Conservation (phyloP, 2,888 invertebrate species). For the Andrena camellia region DNA sequence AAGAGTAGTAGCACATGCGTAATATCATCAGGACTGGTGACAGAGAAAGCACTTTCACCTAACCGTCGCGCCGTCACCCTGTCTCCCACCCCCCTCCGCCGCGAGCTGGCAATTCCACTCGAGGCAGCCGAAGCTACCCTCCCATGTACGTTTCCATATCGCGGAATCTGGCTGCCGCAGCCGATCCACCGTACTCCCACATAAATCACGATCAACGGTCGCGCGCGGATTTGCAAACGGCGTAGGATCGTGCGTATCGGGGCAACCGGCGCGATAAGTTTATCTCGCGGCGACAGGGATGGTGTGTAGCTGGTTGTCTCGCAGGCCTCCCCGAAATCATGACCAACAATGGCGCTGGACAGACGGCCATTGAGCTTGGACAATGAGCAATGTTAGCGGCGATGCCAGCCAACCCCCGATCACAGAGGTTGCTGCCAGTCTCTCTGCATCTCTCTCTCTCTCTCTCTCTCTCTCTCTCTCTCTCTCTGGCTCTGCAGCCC, state of each 20-base stretch:
- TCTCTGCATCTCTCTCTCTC: constrained; percentile 43
- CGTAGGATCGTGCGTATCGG: constrained; percentile 37
- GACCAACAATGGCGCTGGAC: constrained; percentile 73
- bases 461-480: constrained; percentile 43
- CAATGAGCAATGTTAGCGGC: constrained; percentile 72
- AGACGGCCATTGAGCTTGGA: constrained; percentile 76
- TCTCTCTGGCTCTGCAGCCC: constrained; percentile 39
- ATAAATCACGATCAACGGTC: constrained; percentile 63
- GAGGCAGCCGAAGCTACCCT: neutral
- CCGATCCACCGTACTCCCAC: constrained; percentile 28
- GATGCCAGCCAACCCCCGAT: constrained; percentile 63
- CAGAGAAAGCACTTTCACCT: too few species aligned
- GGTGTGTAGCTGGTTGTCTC: constrained; percentile 34
- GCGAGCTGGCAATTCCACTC: neutral
- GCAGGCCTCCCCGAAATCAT: constrained; percentile 67
- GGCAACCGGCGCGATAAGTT: constrained; percentile 58
- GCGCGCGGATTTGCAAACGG: constrained; percentile 21
- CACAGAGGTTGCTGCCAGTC: constrained; percentile 48
- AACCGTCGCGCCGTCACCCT: too few species aligned
- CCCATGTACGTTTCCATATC: neutral
- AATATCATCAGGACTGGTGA: too few species aligned
- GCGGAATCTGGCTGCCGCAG: neutral
- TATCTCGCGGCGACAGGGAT: constrained; percentile 50
- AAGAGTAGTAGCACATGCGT: too few species aligned
- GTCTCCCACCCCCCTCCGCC: too few species aligned